Percentiles rank a stretch among this genome's conserved stretches.
Conservation (phyloP, 2,113 vertebrate genomes). For the Salvator merianae region DNA sequence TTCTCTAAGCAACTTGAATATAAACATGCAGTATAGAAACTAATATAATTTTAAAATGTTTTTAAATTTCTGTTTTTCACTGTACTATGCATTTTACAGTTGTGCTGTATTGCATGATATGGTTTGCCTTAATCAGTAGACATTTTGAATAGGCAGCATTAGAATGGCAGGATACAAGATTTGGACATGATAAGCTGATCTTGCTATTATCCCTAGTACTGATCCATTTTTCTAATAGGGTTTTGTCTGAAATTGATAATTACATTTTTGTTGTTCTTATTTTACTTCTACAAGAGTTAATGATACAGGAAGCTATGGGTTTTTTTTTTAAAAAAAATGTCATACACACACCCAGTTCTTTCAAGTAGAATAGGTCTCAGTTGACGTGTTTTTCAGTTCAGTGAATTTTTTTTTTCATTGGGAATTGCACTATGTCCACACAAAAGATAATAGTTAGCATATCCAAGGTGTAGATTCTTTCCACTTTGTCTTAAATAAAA, state of each 20-base stretch:
- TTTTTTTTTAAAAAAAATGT: constrained; percentile 27
- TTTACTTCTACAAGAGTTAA: constrained; percentile 19
- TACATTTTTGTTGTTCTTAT: constrained; percentile 28
- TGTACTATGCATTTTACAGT: too few species aligned
- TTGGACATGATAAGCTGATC: too few species aligned
- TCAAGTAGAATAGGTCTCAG: constrained; percentile 38
- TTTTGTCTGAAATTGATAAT: constrained; percentile 36
- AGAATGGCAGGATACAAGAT: neutral
- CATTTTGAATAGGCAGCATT: neutral
- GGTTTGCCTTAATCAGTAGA: too few species aligned
- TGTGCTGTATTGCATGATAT: too few species aligned
- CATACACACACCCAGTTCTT: too few species aligned
- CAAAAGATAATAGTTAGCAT: constrained; percentile 29
- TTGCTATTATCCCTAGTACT: neutral
- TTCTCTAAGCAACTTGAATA: too few species aligned
- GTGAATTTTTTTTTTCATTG: constrained; percentile 34
- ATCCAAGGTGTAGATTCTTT: neutral
- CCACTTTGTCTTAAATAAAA: constrained; percentile 14
- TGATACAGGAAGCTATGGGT: constrained; percentile 10
- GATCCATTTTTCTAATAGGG: constrained; percentile 19
- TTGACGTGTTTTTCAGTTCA: constrained; percentile 37
- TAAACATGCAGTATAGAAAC: too few species aligned
- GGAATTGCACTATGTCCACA: constrained; percentile 18
- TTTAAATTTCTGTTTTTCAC: too few species aligned
- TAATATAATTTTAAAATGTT: too few species aligned